phyloP scores from a whole-genome alignment of 1,140 invertebrate species.

The Paraescarpia echinospica region DNA sequence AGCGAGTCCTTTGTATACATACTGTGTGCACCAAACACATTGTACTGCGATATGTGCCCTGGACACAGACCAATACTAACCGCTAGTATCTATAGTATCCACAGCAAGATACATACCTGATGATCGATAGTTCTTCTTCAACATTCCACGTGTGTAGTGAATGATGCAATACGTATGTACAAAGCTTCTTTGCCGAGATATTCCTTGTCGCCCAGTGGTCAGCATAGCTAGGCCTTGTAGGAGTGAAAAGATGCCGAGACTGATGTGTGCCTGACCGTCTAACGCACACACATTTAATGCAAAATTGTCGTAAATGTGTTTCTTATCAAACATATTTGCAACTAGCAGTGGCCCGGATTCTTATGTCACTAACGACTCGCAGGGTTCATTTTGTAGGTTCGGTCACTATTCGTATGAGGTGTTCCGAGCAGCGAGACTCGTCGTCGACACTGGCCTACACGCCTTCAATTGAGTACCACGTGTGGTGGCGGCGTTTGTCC shows the following conservation, averaged over 20 bases:
- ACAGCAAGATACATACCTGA: too few relatives aligned
- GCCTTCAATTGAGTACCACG: conserved; percentile 47
- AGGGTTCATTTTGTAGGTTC: conserved; percentile 33
- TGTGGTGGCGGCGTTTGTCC: too few relatives aligned
- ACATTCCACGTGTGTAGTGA: too few relatives aligned
- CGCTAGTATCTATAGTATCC: too few relatives aligned
- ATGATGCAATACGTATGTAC: neutral
- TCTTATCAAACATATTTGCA: neutral
- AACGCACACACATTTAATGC: too few relatives aligned
- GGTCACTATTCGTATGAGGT: conserved; percentile 54
- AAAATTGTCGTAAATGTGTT: too few relatives aligned
- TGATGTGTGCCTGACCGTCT: too few relatives aligned
- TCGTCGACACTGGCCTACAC: conserved; percentile 61
- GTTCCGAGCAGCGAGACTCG: conserved; percentile 54
- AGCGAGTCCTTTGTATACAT: too few relatives aligned
- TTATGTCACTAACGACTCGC: neutral
- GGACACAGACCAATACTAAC: too few relatives aligned
- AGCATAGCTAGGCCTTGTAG: neutral
- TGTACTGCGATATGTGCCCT: neutral
- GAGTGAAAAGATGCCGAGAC: too few relatives aligned
- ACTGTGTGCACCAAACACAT: too few relatives aligned
- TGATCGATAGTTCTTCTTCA: too few relatives aligned
- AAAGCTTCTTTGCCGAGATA: neutral
- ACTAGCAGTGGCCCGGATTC: neutral
- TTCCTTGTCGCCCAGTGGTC: neutral